Evolutionary conservation across 35 echinoderm and acorn worm genomes (phyloP).

Genomic region (Antedon bifida): DNA sequence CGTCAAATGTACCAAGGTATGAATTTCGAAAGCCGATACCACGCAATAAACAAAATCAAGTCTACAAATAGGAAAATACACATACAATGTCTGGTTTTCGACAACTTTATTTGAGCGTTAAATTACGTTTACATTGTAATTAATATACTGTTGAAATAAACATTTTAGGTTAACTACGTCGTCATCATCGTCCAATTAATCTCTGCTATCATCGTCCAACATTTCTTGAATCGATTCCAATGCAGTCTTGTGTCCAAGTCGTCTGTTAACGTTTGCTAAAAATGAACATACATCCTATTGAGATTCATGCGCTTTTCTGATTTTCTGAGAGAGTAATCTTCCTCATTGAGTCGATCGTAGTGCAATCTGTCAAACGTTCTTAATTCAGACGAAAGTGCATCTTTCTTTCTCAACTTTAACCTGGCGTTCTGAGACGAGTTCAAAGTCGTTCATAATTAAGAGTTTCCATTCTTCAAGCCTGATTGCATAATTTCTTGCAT

Average conservation of each 20-base stretch:
- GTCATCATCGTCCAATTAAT: neutral
- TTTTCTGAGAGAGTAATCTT: neutral
- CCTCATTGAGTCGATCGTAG: neutral
- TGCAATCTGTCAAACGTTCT: neutral
- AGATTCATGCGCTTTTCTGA: neutral
- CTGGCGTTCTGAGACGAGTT: neutral
- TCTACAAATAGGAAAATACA: too few relatives aligned
- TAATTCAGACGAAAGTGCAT: neutral
- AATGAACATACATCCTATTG: neutral
- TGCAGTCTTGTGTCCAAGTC: neutral
- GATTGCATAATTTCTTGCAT: neutral
- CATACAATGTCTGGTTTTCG: too few relatives aligned
- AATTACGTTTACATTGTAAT: too few relatives aligned
- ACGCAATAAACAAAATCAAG: too few relatives aligned
- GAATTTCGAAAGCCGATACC: too few relatives aligned
- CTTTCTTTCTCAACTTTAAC: neutral
- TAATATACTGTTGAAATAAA: too few relatives aligned
- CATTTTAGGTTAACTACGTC: too few relatives aligned
- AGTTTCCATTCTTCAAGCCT: neutral
- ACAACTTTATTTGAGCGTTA: too few relatives aligned
- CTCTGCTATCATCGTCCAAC: neutral
- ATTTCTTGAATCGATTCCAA: neutral
- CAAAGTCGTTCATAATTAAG: neutral
- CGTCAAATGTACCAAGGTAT: too few relatives aligned
- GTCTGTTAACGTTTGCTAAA: neutral